Percentiles rank a stretch among this genome's conserved stretches.
phyloP scores from a whole-genome alignment of 2,888 invertebrate genomes.

The Cistogaster globosa region DNA sequence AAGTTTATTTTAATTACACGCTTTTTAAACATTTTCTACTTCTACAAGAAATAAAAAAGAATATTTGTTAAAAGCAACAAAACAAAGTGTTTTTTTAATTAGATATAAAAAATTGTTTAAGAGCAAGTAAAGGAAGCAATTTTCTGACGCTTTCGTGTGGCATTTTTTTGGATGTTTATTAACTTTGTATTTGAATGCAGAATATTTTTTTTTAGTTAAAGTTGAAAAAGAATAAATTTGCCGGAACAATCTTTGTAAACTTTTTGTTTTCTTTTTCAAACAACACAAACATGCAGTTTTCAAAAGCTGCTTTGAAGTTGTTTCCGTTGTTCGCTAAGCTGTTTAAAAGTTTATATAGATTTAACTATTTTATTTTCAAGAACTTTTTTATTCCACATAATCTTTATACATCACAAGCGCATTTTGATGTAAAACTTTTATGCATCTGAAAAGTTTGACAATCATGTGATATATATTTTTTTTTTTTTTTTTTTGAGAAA shows the following conservation, averaged over 20 bases:
- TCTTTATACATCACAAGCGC: conserved; percentile 51
- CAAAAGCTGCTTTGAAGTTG: neutral
- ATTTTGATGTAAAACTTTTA: conserved; percentile 28
- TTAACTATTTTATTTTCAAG: neutral
- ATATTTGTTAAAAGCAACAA: too few species aligned
- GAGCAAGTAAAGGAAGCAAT: neutral
- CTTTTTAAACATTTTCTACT: neutral
- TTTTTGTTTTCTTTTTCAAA: neutral
- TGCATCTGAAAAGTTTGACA: conserved; percentile 25
- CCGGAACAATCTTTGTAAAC: conserved; percentile 29
- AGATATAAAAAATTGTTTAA: neutral
- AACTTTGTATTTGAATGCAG: neutral
- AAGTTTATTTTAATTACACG: neutral
- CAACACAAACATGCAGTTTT: conserved; percentile 16
- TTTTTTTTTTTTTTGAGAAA: conserved; percentile 24
- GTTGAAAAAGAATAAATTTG: conserved; percentile 18
- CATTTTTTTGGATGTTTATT: conserved; percentile 26
- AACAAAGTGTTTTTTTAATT: neutral
- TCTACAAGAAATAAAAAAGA: too few species aligned
- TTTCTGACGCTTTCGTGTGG: conserved; percentile 12
- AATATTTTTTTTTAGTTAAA: neutral
- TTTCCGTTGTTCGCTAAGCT: conserved; percentile 24
- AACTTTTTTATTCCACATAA: conserved; percentile 1
- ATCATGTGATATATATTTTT: conserved; percentile 29
- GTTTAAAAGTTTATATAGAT: conserved; percentile 41